Conservation (phyloP, 1,140 invertebrate species). For the Magallana angulata region DNA sequence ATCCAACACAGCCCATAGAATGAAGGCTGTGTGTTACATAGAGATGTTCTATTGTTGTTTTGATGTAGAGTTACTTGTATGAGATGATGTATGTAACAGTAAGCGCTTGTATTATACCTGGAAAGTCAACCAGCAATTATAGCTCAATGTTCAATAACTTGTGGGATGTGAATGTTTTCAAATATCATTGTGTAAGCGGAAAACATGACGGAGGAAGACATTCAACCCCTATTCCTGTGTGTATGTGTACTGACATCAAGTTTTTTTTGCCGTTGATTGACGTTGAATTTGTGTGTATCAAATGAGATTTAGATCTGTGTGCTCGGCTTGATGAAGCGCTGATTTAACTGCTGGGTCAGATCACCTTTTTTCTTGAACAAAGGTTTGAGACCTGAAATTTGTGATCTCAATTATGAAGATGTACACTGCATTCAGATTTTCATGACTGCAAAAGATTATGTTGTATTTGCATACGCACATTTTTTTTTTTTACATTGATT, state of each 20-base stretch:
- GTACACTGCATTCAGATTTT: not conserved
- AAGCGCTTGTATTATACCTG: too few species aligned
- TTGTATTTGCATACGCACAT: conserved; percentile 14
- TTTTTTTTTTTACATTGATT: not conserved
- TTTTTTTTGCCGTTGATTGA: not conserved
- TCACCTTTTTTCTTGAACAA: not conserved
- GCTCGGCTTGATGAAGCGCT: not conserved
- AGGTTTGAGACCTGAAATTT: conserved; percentile 6
- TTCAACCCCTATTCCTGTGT: not conserved
- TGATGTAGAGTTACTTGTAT: too few species aligned
- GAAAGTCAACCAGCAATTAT: too few species aligned
- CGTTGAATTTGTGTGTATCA: not conserved
- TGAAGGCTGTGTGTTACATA: not conserved
- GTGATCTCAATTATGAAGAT: conserved; percentile 7
- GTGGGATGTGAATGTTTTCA: not conserved
- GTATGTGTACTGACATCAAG: not conserved
- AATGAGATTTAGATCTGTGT: not conserved
- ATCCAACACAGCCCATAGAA: not conserved
- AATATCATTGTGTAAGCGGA: not conserved
- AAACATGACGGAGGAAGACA: not conserved
- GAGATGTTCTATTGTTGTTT: too few species aligned
- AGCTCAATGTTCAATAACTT: not conserved
- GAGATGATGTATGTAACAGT: too few species aligned
- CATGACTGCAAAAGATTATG: not conserved
- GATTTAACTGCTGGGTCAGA: not conserved